Conservation (phyloP, 2,113 vertebrate species). For the Rattus norvegicus region GRCr8 NC_086026.1:56444501-56445000, state of each 20-base stretch:
- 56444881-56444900: too few species aligned
- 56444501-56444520: background rate
- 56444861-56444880: rapidly evolving
- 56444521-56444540: rapidly evolving
- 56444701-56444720: background rate
- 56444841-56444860: background rate
- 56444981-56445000: background rate
- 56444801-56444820: background rate
- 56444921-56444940: background rate
- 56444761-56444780: background rate
- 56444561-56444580: background rate
- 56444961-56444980: background rate
- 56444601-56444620: too few species aligned
- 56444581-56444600: background rate
- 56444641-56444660: too few species aligned
- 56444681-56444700: background rate
- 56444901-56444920: background rate
- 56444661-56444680: background rate
- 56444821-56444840: background rate
- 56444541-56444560: too few species aligned
- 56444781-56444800: background rate
- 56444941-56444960: background rate
- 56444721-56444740: background rate
- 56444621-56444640: background rate
- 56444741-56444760: background rate